Evolutionary conservation across 1,140 invertebrate species (phyloP), one percentile per base, ranked within the genome.

Genomic region (Dendroctonus valens): DNA sequence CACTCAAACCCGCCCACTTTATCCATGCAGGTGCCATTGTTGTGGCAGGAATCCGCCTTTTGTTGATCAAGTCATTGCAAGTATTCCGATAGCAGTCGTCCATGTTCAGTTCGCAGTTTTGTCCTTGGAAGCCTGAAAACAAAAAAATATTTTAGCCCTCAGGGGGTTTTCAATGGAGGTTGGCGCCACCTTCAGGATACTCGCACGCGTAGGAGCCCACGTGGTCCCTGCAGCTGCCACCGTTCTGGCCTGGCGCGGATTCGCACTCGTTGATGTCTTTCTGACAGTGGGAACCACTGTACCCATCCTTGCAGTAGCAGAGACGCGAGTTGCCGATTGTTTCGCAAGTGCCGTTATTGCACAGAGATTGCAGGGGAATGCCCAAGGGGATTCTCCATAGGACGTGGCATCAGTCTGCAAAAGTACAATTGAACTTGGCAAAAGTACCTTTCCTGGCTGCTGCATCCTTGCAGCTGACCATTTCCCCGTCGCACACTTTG

Each of bases 1-100:
- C 96, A 98, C 66, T 94, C 92, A 73, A 94, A 97, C 0, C 91
- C 91, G 5, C 92, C 92, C 3, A 95, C 91, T 76, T 90, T 89
- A 77, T 95, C 93, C 1, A 90, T 86, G 74, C 97, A 99, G 0
- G 90, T 94, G 2, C 96, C 97, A 58, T 96, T 96, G 77, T 99
- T 98, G 71, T 96, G 91, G 74, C 97, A 99, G 0, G 96, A 89
- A 42, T 90, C 89, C 7, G 87, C 83, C 8, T 86, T 85, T 84
- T 87, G 74, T 92, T 89, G 61, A 96, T 86, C 2, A 93, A 81
- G 80, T 97, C 94, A 75, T 94, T 92, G 72, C 94, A 97, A 0
- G 89, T 93, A 80, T 95, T 94, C 0, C 91, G 89, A 2, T 86
- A 84, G 73, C 95, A 97, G 70, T 97, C 94, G 72, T 97, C 92